phyloP scores from a whole-genome alignment of 2,797 vertebrate species.

The Podarcis siculus region DNA sequence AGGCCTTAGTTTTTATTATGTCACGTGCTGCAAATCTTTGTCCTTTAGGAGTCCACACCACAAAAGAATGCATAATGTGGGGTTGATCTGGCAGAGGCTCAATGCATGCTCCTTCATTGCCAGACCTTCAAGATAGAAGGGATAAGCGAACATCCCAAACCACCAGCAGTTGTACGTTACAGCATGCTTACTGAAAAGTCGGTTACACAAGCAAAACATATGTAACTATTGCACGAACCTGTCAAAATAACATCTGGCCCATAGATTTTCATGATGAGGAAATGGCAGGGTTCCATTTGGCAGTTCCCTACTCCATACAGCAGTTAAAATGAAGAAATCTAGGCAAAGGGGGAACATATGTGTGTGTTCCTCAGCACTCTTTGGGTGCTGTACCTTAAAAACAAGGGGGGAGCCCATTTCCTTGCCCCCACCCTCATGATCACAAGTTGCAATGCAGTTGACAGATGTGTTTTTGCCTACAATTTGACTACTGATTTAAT shows the following conservation, averaged over 20 bases:
- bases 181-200: neutral
- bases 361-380: neutral
- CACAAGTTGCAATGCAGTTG: neutral
- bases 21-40: neutral
- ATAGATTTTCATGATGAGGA: neutral
- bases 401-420: neutral
- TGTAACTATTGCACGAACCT: neutral
- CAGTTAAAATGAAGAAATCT: neutral
- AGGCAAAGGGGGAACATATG: no score
- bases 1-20: neutral
- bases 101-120: neutral
- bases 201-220: neutral
- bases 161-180: neutral
- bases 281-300: neutral
- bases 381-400: neutral
- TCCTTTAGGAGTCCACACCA: neutral
- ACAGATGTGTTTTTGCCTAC: neutral
- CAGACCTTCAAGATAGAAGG: neutral
- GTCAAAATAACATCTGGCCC: slow-evolving; percentile 15
- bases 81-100: neutral
- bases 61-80: neutral
- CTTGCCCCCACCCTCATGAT: neutral
- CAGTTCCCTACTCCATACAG: neutral
- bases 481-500: neutral
- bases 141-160: neutral